These are phyloP conservation scores for Harpalus rufipes DNA, from an alignment of 2,888 invertebrate species.

Conservation along the genomic window DNA sequence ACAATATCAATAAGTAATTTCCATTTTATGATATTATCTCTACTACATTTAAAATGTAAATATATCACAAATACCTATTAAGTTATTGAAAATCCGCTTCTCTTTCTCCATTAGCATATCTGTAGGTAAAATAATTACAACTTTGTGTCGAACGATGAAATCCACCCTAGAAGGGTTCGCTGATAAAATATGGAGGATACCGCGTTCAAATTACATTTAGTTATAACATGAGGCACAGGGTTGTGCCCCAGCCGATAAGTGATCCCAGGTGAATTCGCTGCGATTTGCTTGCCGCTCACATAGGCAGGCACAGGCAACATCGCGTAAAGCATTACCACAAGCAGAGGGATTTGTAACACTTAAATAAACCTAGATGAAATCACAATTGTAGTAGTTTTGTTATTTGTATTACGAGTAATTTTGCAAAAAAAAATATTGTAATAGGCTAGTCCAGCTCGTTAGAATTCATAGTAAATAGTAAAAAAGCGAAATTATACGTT, in stretches of 20 bases:
- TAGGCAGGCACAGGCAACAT: constrained; percentile 1
- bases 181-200: constrained; percentile 21
- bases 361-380: constrained; percentile 25
- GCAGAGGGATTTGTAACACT: constrained; percentile 26
- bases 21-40: no score
- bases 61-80: constrained; percentile 12
- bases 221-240: constrained; percentile 24
- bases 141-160: neutral
- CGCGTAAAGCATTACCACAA: constrained; percentile 15
- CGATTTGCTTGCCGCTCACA: constrained; percentile 39
- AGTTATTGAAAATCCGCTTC: neutral
- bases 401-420: neutral
- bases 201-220: constrained; percentile 39
- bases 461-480: no score
- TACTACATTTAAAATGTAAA: neutral
- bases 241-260: constrained; percentile 17
- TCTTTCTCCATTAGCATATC: constrained; percentile 21
- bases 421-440: neutral
- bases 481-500: no score
- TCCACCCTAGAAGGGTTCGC: neutral
- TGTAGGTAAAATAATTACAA: neutral
- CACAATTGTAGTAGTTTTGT: neutral
- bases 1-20: no score
- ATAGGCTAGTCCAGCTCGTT: no score
- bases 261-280: constrained; percentile 30